Conservation (phyloP, 2,888 invertebrate genomes). For the Carterocephalus palaemon region DNA sequence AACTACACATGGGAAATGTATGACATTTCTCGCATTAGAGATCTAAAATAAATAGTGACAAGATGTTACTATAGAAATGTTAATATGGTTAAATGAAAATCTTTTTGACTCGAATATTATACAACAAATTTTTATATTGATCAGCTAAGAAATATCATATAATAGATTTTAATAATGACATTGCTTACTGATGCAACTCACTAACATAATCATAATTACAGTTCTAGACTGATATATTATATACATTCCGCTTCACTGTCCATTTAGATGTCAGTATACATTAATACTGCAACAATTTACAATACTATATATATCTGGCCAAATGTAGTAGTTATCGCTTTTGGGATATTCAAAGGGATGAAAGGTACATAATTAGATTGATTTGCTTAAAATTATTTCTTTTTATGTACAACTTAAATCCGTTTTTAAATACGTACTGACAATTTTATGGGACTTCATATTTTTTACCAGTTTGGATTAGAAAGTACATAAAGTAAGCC, state of each 20-base stretch:
- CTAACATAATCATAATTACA: slow-evolving; percentile 7
- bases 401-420: no score
- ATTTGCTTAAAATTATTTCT: no score
- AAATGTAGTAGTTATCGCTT: not conserved
- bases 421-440: no score
- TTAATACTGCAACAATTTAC: no score
- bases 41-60: no score
- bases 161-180: slow-evolving; percentile 1
- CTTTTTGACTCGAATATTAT: slow-evolving; percentile 17
- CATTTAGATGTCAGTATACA: slow-evolving; percentile 13
- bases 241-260: slow-evolving; percentile 20
- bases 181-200: slow-evolving; percentile 12
- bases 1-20: slow-evolving; percentile 6
- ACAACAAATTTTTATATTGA: slow-evolving; percentile 6
- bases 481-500: not conserved
- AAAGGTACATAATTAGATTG: no score
- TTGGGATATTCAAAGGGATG: not conserved
- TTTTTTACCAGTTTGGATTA: no score
- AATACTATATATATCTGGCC: no score
- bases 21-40: slow-evolving; percentile 6
- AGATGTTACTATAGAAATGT: no score
- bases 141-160: no score
- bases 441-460: no score
- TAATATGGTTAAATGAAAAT: slow-evolving; percentile 4
- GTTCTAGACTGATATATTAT: slow-evolving; percentile 21